A percentile compares a stretch with the other conserved stretches of the same genome.
phyloP scores from a whole-genome alignment of 2,888 invertebrate species.

The Drosophila mercatorum region DNA sequence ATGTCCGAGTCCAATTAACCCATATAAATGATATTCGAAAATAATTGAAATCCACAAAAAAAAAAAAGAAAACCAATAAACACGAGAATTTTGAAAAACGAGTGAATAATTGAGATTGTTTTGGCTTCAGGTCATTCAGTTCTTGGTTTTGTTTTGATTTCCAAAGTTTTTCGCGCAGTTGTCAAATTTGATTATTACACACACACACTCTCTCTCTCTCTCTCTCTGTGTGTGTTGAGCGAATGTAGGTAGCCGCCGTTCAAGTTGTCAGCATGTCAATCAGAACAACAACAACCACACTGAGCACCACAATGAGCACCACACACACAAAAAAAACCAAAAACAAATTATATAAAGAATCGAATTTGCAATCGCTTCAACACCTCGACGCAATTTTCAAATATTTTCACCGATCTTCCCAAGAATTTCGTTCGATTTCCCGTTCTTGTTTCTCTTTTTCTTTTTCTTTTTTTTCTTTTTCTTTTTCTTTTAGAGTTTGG shows the following conservation, averaged over 20 bases:
- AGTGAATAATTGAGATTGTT: slow-evolving; percentile 49
- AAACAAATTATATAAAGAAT: slow-evolving; percentile 5
- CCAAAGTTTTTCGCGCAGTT: slow-evolving; percentile 73
- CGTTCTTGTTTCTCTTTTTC: not conserved
- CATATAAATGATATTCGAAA: slow-evolving; percentile 8
- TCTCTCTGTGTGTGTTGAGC: slow-evolving; percentile 36
- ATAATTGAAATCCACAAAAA: slow-evolving; percentile 6
- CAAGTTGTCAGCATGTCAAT: slow-evolving; percentile 61
- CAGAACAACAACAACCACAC: slow-evolving; percentile 17
- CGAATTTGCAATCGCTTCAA: slow-evolving; percentile 43
- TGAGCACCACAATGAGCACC: slow-evolving; percentile 9
- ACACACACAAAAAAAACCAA: slow-evolving; percentile 10
- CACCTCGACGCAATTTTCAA: slow-evolving; percentile 54
- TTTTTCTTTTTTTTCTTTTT: not conserved
- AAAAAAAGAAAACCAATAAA: slow-evolving; percentile 9
- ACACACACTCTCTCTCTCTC: slow-evolving; percentile 16
- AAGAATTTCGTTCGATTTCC: slow-evolving; percentile 20
- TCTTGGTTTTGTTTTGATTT: slow-evolving; percentile 57
- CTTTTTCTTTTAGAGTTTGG: slow-evolving; percentile 31
- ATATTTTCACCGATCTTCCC: slow-evolving; percentile 24
- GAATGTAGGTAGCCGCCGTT: slow-evolving; percentile 40
- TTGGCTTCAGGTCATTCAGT: slow-evolving; percentile 27
- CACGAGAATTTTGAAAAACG: slow-evolving; percentile 17
- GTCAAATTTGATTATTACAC: slow-evolving; percentile 75
- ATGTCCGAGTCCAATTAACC: slow-evolving; percentile 10